Conservation (phyloP, 2,888 invertebrate genomes). For the Ptychoptera albimana region DNA sequence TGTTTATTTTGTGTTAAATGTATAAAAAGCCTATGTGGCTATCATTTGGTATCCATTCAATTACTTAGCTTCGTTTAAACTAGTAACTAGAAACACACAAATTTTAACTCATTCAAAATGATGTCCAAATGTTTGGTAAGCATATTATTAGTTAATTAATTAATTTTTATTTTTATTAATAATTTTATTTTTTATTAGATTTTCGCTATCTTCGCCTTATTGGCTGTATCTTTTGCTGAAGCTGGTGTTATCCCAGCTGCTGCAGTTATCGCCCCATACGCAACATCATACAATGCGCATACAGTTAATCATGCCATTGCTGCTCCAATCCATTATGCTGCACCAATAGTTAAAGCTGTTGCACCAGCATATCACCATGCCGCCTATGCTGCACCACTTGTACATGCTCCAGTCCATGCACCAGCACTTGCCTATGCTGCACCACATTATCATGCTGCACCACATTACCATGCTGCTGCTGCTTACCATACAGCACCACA, state of each 20-base stretch:
- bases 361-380: constrained; percentile 21
- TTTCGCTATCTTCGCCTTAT: constrained; percentile 17
- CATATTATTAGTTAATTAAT: neutral
- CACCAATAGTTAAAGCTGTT: constrained; percentile 21
- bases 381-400: constrained; percentile 16
- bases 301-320: constrained; percentile 60
- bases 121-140: constrained; percentile 24
- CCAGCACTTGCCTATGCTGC: constrained; percentile 10
- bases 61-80: too few relatives aligned
- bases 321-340: constrained; percentile 37
- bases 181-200: constrained; percentile 15
- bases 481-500: neutral
- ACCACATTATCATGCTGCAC: neutral
- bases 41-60: too few relatives aligned
- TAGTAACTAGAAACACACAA: neutral
- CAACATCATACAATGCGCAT: constrained; percentile 59
- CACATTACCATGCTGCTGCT: neutral
- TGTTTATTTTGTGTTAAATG: too few relatives aligned
- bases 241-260: constrained; percentile 30
- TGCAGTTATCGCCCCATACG: constrained; percentile 52
- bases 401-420: constrained; percentile 11
- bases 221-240: constrained; percentile 19
- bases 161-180: neutral
- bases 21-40: too few relatives aligned
- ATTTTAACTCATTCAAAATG: constrained; percentile 14